A percentile compares a stretch with the other conserved stretches of the same genome.
These are phyloP conservation scores for Phylloscopus whistleri DNA, from an alignment of 2,113 vertebrate genomes.

Conservation along the genomic window DNA sequence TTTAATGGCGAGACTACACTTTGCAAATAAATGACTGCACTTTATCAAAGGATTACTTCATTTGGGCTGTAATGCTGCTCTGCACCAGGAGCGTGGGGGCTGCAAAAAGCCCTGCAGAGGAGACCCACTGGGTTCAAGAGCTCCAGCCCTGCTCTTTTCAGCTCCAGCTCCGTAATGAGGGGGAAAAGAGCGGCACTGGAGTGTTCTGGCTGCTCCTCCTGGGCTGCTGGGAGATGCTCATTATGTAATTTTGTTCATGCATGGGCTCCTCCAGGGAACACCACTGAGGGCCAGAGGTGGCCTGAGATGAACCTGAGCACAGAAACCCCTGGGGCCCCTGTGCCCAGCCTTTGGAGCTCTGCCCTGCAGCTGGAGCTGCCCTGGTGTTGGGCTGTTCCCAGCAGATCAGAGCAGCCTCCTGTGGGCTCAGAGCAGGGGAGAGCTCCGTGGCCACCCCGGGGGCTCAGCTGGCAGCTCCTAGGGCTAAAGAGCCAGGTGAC, in stretches of 20 bases:
- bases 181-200: neutral
- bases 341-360: neutral
- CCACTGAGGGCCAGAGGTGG: neutral
- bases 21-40: constrained; percentile 65
- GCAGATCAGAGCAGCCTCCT: neutral
- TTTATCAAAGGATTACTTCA: constrained; percentile 71
- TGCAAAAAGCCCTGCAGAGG: neutral
- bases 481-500: neutral
- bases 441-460: accelerated
- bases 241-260: neutral
- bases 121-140: neutral
- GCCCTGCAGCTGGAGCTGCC: neutral
- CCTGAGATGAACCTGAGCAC: neutral
- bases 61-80: constrained; percentile 10
- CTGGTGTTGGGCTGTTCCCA: neutral
- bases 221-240: neutral
- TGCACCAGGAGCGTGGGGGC: neutral
- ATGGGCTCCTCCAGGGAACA: neutral
- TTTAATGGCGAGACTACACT: constrained; percentile 69
- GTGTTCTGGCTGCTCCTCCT: neutral
- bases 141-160: neutral
- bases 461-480: neutral
- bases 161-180: neutral
- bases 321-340: neutral
- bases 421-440: neutral